Conservation (phyloP, 2,797 vertebrate species). For the Schizopygopsis pylzovi region DNA sequence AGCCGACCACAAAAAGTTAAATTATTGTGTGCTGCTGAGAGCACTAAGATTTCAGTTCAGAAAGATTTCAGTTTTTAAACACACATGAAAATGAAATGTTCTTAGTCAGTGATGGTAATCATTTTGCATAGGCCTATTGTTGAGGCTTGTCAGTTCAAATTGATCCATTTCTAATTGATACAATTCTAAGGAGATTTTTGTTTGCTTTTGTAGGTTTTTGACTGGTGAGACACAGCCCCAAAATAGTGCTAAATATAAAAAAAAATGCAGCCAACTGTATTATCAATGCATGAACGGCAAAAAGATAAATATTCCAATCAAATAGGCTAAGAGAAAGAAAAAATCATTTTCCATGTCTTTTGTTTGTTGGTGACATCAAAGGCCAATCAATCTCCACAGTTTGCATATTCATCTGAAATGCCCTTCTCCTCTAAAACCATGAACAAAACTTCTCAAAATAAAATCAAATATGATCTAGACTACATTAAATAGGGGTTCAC, state of each 20-base stretch:
- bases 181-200: background rate
- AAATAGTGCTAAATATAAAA: background rate
- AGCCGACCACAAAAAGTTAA: background rate
- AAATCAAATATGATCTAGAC: conserved; percentile 1
- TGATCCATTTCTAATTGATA: background rate
- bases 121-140: background rate
- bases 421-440: background rate
- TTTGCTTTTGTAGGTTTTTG: background rate
- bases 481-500: background rate
- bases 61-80: background rate
- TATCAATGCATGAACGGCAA: background rate
- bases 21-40: background rate
- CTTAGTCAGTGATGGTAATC: background rate
- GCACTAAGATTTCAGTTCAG: conserved; percentile 1
- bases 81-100: background rate
- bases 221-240: background rate
- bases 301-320: background rate
- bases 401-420: conserved; percentile 1
- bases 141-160: too few relatives aligned
- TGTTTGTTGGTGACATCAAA: too few relatives aligned
- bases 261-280: background rate
- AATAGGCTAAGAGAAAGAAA: background rate
- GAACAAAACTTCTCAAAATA: background rate
- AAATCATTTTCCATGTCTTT: background rate
- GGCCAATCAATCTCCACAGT: background rate